Base-by-base conservation (phyloP, 2,888 invertebrate species). In the Gari tellinella region DNA sequence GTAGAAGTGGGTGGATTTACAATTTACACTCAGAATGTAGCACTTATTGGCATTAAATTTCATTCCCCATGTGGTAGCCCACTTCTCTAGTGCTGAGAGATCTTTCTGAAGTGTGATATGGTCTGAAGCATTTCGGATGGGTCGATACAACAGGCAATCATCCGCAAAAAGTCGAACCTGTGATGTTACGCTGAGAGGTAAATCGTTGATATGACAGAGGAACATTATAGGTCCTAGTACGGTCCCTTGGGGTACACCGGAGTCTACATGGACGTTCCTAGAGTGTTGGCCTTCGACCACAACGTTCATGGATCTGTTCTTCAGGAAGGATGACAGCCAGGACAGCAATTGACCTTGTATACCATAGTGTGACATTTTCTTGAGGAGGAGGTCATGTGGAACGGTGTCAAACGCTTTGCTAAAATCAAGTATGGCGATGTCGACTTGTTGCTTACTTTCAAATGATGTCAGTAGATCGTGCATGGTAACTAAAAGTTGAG, bases 61-160 rank as follows among this genome's bases (percentile, higher is more conserved):
- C 49, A 49, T 19, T 4, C 49, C 49, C 49, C 49, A 19, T 49
- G 49, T 49, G 14, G 21, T 21, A 5, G 49, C 49, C 49, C 19
- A 49, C 14, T 21, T 19, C 23, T 49, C 23, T 17, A 49, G 49
- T 23, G 3, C 14, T 7, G 15, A 17, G 14, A 49, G 10, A 19
- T 49, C 49, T 21, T 21, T 19, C 19, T 49, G 21, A 15, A 49
- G 49, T 21, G 43, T 43, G 43, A 14, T 43, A 19, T 43, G 43
- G 14, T 43, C 43, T 43, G 31, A 31, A 31, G 31, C 31, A 10
- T 31, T 31, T 31, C 31, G 31, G 31, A 31, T 31, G 10, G 31
- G 43, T 53, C 67, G n/a, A 31, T 67, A 67, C 38, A 67, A 38
- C 14, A 67, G 23, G 49, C 68, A 68, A 19, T 68, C 68, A 55